These are phyloP conservation scores for Napeogenes sylphis DNA, from an alignment of 2,888 invertebrate genomes.

Conservation along the genomic window DNA sequence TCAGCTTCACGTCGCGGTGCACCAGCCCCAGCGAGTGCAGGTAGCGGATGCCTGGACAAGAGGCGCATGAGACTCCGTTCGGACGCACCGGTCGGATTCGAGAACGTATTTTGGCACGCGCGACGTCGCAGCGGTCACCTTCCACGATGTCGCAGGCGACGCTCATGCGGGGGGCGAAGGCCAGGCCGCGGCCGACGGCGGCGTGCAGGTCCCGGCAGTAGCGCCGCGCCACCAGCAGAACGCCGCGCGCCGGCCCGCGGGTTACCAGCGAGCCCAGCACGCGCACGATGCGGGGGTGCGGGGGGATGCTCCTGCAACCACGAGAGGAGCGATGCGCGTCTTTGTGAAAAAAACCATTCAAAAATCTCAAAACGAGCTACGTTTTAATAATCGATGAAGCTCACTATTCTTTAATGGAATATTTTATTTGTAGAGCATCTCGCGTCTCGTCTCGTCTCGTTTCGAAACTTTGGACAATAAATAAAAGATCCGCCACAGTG, in stretches of 20 bases:
- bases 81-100: background rate
- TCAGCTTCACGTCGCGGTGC: constrained; percentile 92
- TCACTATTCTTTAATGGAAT: no score
- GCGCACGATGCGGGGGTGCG: constrained; percentile 87
- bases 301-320: constrained; percentile 83
- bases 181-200: constrained; percentile 82
- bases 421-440: no score
- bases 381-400: no score
- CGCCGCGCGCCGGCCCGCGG: constrained; percentile 85
- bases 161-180: constrained; percentile 80
- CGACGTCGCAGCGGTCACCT: constrained; percentile 53
- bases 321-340: background rate
- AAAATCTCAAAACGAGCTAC: no score
- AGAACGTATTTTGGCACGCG: background rate
- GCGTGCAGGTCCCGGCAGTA: constrained; percentile 87
- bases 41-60: constrained; percentile 83
- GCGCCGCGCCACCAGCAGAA: constrained; percentile 88
- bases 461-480: no score
- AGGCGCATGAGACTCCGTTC: no score
- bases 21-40: constrained; percentile 92
- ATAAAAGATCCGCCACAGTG: no score
- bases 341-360: no score
- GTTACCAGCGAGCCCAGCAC: constrained; percentile 89
- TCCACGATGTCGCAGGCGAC: constrained; percentile 90
- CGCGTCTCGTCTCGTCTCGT: no score